Evolutionary conservation across 2,888 invertebrate genomes (phyloP).

Genomic region (Merodon equestris): DNA sequence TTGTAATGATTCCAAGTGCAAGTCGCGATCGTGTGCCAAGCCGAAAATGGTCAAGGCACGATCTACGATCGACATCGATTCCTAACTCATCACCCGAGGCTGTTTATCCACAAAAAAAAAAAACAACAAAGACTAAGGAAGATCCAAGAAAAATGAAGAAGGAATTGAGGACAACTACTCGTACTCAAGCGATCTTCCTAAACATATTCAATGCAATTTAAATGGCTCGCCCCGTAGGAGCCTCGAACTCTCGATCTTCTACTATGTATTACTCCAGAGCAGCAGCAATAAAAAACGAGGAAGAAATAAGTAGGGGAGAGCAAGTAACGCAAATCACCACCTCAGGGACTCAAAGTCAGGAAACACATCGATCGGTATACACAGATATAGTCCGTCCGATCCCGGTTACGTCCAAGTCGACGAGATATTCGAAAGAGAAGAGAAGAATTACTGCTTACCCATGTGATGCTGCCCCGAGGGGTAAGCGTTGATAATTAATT

Average conservation of each 20-base stretch:
- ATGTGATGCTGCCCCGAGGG: conserved; percentile 44
- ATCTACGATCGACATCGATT: conserved; percentile 47
- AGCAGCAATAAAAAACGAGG: not conserved
- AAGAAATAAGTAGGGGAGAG: too few relatives aligned
- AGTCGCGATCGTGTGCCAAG: conserved; percentile 39
- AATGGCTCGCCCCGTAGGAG: conserved; percentile 30
- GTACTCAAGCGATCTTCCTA: too few relatives aligned
- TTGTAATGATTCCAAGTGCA: too few relatives aligned
- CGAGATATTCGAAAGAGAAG: too few relatives aligned
- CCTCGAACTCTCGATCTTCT: conserved; percentile 11
- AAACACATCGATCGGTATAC: conserved; percentile 35
- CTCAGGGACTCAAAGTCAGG: conserved; percentile 44
- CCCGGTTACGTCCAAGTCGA: too few relatives aligned
- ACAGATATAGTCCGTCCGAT: conserved; percentile 3
- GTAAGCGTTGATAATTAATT: conserved; percentile 69
- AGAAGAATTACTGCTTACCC: conserved; percentile 58
- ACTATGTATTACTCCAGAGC: not conserved
- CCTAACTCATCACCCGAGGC: conserved; percentile 53
- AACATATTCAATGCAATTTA: conserved; percentile 38
- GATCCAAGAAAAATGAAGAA: too few relatives aligned
- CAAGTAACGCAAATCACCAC: conserved; percentile 34
- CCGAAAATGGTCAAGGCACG: conserved; percentile 61
- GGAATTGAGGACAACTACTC: too few relatives aligned
- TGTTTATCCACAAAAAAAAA: conserved; percentile 11
- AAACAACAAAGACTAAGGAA: not conserved